phyloP scores from a whole-genome alignment of 2,797 vertebrate species.

The Catostomus latipinnis region DNA sequence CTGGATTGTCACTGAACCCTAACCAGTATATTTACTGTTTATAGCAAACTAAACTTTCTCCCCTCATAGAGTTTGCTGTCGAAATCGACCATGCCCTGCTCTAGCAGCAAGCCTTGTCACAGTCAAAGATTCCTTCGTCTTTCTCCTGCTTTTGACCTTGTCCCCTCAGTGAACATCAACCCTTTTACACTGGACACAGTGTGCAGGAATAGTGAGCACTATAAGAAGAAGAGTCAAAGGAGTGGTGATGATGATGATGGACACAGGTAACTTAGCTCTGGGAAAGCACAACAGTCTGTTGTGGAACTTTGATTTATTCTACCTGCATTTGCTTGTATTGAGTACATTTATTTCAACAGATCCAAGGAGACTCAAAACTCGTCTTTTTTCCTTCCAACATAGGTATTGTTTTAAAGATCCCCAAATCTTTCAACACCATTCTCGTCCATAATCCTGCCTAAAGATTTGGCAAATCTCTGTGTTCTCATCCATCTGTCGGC shows the following conservation, averaged over 20 bases:
- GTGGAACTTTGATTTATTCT: neutral
- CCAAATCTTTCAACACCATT: neutral
- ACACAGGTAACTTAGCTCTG: slow-evolving; percentile 64
- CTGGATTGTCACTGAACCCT: no score
- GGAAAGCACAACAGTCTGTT: neutral
- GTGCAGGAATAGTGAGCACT: slow-evolving; percentile 72
- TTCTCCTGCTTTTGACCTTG: slow-evolving; percentile 64
- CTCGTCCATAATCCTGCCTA: neutral
- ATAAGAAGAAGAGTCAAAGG: slow-evolving; percentile 76
- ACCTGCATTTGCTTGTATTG: neutral
- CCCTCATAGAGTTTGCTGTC: slow-evolving; percentile 81
- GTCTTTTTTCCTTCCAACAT: slow-evolving; percentile 80
- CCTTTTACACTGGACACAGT: slow-evolving; percentile 92
- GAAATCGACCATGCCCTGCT: slow-evolving; percentile 76
- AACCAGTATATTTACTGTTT: no score
- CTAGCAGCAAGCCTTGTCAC: slow-evolving; percentile 73
- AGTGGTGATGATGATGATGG: slow-evolving; percentile 72
- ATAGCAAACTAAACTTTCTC: neutral
- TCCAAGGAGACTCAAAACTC: slow-evolving; percentile 75
- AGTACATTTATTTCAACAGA: slow-evolving; percentile 61
- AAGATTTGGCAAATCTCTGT: slow-evolving; percentile 35
- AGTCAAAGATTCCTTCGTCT: slow-evolving; percentile 72
- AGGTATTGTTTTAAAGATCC: slow-evolving; percentile 71
- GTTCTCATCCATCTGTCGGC: slow-evolving; percentile 62
- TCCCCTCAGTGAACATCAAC: slow-evolving; percentile 88